These are phyloP conservation scores for Scomber japonicus DNA, from an alignment of 2,113 vertebrate genomes.

Conservation along the genomic window DNA sequence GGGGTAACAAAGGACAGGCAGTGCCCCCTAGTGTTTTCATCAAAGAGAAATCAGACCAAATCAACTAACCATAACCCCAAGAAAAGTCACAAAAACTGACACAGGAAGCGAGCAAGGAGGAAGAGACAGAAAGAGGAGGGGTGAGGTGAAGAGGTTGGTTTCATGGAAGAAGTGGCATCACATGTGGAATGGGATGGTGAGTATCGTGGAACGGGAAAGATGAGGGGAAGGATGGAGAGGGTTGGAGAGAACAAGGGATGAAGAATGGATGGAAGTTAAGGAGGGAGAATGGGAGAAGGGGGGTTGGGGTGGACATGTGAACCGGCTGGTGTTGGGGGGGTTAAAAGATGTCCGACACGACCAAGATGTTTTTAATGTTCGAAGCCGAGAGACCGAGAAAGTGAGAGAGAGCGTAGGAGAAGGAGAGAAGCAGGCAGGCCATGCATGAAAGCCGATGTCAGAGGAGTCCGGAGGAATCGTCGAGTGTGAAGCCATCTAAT, in stretches of 20 bases:
- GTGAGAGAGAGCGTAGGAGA: conserved; percentile 42
- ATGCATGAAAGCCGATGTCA: conserved; percentile 86
- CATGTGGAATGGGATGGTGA: conserved; percentile 52
- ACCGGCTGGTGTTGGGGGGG: conserved; percentile 36
- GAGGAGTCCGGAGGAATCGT: conserved; percentile 71
- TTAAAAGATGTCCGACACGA: conserved; percentile 79
- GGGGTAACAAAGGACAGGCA: conserved; percentile 93
- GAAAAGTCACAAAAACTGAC: conserved; percentile 63
- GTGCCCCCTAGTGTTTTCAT: conserved; percentile 98
- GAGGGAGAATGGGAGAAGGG: neutral
- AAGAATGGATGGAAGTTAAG: conserved; percentile 53
- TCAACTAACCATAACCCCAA: conserved; percentile 72
- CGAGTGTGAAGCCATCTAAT: conserved; percentile 83
- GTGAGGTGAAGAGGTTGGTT: conserved; percentile 48
- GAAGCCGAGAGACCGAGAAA: conserved; percentile 60
- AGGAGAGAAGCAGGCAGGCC: conserved; percentile 73
- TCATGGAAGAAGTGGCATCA: conserved; percentile 71
- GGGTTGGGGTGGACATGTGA: conserved; percentile 21
- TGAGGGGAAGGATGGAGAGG: conserved; percentile 29
- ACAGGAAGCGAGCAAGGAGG: conserved; percentile 24
- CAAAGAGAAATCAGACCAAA: conserved; percentile 84
- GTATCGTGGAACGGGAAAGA: conserved; percentile 22
- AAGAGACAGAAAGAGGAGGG: conserved; percentile 1
- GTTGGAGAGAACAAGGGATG: conserved; percentile 29
- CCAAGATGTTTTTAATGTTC: conserved; percentile 84